Evolutionary conservation across 2,888 invertebrate species (phyloP), one percentile per base, ranked within the genome.

Genomic region (Endotricha flammealis): DNA sequence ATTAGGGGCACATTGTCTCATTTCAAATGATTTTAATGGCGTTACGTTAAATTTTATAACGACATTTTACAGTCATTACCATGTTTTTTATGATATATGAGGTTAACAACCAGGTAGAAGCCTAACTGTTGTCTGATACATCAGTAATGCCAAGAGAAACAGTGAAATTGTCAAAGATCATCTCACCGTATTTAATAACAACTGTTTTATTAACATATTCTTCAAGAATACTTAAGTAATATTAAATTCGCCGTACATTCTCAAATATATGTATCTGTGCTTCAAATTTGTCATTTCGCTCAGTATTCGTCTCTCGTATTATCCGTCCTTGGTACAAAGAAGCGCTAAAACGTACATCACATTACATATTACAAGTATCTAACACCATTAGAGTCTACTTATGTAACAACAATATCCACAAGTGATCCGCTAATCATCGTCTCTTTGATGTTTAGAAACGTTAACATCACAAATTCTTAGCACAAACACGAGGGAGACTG

Each of bases 1-100:
- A 81, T 83, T 83, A 78, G 73, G 68, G 63, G 52, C 69, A 70
- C 72, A 72, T 76, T 76, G 72, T 81, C 71, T 76, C 71, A 64
- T 67, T 64, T 57, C 55, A 53, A 61, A 59, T 53, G 44, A 69
- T 74, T 79, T 69, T 77, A 74, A 78, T 72, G 65, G 65, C 58
- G 64, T 67, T 67, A 72, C 64, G 67, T 68, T 70, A 67, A 70
- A 74, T 70, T 69, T 70, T 68, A 74, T 75, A 70, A 73, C 61
- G 57, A 66, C 64, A 58, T 73, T 73, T 73, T 70, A 55, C 50
- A 55, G 49, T 62, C 68, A 71, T 73, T 69, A 67, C 61, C 40
- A 50, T 53, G 52, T 57, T 56, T 59, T 20, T 6, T n/a, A 8
- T 20, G 7, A 20, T 6, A 20, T 16, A 20, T 20, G 6, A 20